Conservation (phyloP, 2,888 invertebrate species). For the Syrphus vitripennis region DNA sequence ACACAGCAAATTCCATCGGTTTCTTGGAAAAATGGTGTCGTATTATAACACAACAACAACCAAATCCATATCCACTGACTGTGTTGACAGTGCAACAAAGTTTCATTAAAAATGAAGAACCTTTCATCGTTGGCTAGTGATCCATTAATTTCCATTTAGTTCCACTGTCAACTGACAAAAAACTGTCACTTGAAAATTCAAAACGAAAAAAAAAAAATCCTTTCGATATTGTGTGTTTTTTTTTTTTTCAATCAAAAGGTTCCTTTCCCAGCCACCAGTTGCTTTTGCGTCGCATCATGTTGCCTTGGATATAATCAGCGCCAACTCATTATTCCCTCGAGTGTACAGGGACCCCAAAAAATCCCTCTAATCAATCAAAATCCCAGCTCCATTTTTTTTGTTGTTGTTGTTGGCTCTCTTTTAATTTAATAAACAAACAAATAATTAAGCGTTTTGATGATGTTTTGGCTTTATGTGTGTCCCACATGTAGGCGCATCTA, state of each 20-base stretch:
- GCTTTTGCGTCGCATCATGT: conserved; percentile 3
- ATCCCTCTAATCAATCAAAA: conserved; percentile 63
- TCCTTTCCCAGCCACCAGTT: conserved; percentile 24
- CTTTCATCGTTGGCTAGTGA: conserved; percentile 53
- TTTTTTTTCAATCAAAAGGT: not conserved
- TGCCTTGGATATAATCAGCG: conserved; percentile 44
- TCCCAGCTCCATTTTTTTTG: conserved; percentile 37
- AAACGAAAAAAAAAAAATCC: conserved; percentile 23
- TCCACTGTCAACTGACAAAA: conserved; percentile 64
- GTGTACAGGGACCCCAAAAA: not conserved
- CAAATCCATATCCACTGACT: not conserved
- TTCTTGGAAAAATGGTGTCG: conserved; percentile 49
- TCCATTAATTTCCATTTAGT: conserved; percentile 71
- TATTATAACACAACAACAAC: not conserved
- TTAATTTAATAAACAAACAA: not conserved
- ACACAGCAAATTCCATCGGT: conserved; percentile 1
- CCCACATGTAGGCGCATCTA: conserved; percentile 52
- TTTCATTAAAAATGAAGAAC: conserved; percentile 28
- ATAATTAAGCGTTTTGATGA: conserved; percentile 66
- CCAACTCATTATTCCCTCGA: conserved; percentile 39
- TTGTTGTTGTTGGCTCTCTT: not conserved
- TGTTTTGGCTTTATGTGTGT: conserved; percentile 49
- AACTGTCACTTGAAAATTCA: conserved; percentile 51
- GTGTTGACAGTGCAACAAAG: conserved; percentile 65
- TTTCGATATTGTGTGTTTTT: not conserved